Evolutionary conservation across 92 coral and sea anemone species (phyloP).

Genomic region (Blastomussa wellsi): DNA sequence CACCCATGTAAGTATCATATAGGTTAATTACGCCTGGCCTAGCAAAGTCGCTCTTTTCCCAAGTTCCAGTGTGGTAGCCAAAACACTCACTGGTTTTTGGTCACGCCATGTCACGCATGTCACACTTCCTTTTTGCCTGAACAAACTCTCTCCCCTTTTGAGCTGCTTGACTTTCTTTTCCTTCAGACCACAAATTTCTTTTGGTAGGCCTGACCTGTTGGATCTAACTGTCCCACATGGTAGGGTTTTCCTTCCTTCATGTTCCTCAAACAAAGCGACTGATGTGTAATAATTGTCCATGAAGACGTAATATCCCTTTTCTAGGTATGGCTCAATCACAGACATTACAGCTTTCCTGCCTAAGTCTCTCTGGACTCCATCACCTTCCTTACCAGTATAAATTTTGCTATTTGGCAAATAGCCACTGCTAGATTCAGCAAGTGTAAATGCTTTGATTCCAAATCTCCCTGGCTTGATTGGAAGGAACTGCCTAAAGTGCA

Average conservation of each 20-base stretch:
- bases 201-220: neutral
- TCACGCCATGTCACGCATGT: too few relatives aligned
- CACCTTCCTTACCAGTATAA: conserved; percentile 33
- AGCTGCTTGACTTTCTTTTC: conserved; percentile 10
- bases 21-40: conserved; percentile 8
- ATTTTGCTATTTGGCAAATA: conserved; percentile 14
- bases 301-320: conserved; percentile 22
- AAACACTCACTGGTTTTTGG: too few relatives aligned
- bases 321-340: conserved; percentile 28
- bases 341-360: conserved; percentile 21
- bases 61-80: neutral
- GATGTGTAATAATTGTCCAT: conserved; percentile 5
- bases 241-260: too few relatives aligned
- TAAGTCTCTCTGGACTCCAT: conserved; percentile 16
- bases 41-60: conserved; percentile 1
- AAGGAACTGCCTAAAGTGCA: neutral
- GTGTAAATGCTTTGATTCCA: conserved; percentile 26
- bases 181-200: conserved; percentile 12
- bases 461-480: conserved; percentile 12
- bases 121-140: too few relatives aligned
- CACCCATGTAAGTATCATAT: neutral
- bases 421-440: conserved; percentile 24
- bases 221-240: neutral
- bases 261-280: neutral
- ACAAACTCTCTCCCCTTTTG: conserved; percentile 6